Base-by-base conservation (phyloP, 2,888 invertebrate genomes). In the Lepidonotus clava region DNA sequence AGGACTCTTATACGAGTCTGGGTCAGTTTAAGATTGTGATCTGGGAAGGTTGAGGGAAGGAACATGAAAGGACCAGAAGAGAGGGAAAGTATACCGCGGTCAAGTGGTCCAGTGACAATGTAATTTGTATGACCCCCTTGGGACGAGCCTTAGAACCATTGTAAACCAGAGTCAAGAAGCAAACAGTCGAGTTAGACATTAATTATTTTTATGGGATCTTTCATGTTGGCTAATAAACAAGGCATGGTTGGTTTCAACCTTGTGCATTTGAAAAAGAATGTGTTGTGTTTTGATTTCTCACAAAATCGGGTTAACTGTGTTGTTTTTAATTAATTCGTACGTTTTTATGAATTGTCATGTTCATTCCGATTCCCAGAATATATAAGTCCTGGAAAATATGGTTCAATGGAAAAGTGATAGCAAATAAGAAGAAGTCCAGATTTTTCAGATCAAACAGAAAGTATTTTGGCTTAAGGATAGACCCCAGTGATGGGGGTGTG, bases 161-260 rank as follows among this genome's bases (percentile, higher is more conserved):
- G 80, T 80, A 46, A 40, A 46, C 80, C 80, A 46, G 38, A 71
- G 46, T 41, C 80, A 32, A n/a, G 8, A 46, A 34, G 51, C 80
- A 80, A 51, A 80, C 80, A 46, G 80, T 80, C 51, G 46, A 80
- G 80, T 80, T 80, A 80, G 80, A 80, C 46, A 80, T 80, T 83
- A 53, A 56, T 80, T 84, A 84, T 84, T 84, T 84, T 84, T 84
- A 53, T 84, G 84, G 84, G 61, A 56, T 84, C 61, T 61, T 84
- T 84, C 66, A 66, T 84, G 84, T 84, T 84, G 84, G 84, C 84
- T 67, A 84, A 84, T 84, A 61, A 84, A 84, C 56, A 56, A 40
- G 66, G 84, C 84, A 66, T 84, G 84, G 84, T 84, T 84, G 84
- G 66, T 84, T 84, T 36, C 84, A 84, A 84, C 84, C 84, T 84